Evolutionary conservation across 2,888 invertebrate species (phyloP).

Genomic region (Epicampocera succincta): DNA sequence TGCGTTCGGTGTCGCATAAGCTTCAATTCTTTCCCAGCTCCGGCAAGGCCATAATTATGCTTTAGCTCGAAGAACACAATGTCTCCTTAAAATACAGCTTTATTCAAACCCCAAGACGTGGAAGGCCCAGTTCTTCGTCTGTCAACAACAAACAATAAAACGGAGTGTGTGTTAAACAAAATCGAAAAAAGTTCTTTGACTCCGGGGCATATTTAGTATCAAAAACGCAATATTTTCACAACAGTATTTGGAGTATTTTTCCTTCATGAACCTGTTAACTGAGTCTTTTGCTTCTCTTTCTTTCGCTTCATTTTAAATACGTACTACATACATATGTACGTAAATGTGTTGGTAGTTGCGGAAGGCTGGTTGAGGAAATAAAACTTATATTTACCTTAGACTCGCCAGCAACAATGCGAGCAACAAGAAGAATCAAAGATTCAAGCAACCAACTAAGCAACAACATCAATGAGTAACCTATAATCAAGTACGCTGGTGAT

Average conservation of each 20-base stretch:
- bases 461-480: slow-evolving; percentile 73
- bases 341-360: slow-evolving; percentile 1
- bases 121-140: background rate
- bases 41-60: too few species aligned
- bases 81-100: too few species aligned
- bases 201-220: slow-evolving; percentile 54
- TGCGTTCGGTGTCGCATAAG: too few species aligned
- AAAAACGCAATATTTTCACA: slow-evolving; percentile 44
- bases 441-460: background rate
- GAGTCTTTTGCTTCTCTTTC: background rate
- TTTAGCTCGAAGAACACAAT: too few species aligned
- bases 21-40: too few species aligned
- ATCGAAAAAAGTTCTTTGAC: slow-evolving; percentile 12
- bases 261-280: slow-evolving; percentile 54
- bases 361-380: slow-evolving; percentile 71
- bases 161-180: slow-evolving; percentile 22
- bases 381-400: slow-evolving; percentile 82
- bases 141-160: slow-evolving; percentile 1
- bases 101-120: too few species aligned
- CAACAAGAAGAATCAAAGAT: background rate
- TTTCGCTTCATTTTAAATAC: background rate
- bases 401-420: slow-evolving; percentile 46
- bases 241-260: slow-evolving; percentile 4
- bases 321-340: too few species aligned
- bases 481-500: slow-evolving; percentile 81